Evolutionary conservation across 1,140 invertebrate genomes (phyloP).

Genomic region (Pseudomyrmex cubaensis): DNA sequence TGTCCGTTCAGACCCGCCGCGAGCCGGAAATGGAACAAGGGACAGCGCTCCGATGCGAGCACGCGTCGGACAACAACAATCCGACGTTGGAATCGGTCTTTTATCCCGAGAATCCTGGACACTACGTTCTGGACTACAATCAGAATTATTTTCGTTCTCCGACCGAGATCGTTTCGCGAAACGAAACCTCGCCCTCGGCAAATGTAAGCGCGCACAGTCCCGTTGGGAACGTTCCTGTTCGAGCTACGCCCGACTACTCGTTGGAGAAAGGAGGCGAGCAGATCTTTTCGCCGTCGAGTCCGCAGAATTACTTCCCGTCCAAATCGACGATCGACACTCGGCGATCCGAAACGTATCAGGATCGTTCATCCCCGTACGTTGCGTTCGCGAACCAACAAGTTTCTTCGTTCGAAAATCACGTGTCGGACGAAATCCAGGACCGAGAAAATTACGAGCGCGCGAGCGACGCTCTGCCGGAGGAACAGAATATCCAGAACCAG

Average conservation of each 20-base stretch:
- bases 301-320: conserved; percentile 10
- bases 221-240: background rate
- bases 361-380: background rate
- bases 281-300: background rate
- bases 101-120: conserved; percentile 14
- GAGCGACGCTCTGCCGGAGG: conserved; percentile 43
- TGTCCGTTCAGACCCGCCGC: conserved; percentile 72
- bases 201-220: background rate
- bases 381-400: background rate
- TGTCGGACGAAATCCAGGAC: background rate
- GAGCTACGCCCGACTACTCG: background rate
- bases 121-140: conserved; percentile 61
- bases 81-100: background rate
- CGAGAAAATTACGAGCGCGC: background rate
- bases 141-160: conserved; percentile 46
- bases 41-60: background rate
- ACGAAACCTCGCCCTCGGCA: background rate
- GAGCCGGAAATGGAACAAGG: conserved; percentile 10
- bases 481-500: conserved; percentile 82
- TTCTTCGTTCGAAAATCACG: background rate
- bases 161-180: background rate
- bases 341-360: background rate
- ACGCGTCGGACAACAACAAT: background rate
- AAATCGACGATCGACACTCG: conserved; percentile 4
- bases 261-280: background rate